These are phyloP conservation scores for Pandion haliaetus DNA, from an alignment of 2,113 vertebrate species.

Conservation along the genomic window DNA sequence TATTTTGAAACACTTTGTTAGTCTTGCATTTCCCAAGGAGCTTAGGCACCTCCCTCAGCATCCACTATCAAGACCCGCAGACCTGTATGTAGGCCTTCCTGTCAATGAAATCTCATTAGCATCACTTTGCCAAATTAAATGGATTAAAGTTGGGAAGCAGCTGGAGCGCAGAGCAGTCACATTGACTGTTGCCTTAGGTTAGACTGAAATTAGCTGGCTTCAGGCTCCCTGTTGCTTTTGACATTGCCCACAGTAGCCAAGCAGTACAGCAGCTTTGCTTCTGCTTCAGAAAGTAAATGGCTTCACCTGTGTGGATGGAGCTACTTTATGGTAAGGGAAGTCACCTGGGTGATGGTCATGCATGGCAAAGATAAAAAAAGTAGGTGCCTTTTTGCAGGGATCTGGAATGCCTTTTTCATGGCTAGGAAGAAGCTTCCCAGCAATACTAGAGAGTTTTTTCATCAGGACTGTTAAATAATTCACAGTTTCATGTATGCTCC, in stretches of 20 bases:
- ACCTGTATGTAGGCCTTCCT: not conserved
- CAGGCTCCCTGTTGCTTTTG: not conserved
- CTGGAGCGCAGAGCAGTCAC: not conserved
- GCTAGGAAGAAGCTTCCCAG: not conserved
- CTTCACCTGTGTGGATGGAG: not conserved
- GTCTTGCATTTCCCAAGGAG: slow-evolving; percentile 15
- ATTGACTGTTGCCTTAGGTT: slow-evolving; percentile 19
- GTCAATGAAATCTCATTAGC: slow-evolving; percentile 50
- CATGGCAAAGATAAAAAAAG: not conserved
- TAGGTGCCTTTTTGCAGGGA: not conserved
- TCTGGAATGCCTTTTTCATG: not conserved
- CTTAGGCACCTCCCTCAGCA: not conserved
- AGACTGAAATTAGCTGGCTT: slow-evolving; percentile 23
- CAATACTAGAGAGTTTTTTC: not conserved
- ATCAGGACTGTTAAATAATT: not conserved
- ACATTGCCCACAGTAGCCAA: not conserved
- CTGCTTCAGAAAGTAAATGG: not conserved
- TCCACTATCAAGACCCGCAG: not conserved
- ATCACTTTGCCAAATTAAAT: slow-evolving; percentile 37
- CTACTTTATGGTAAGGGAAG: not conserved
- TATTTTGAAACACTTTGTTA: not conserved
- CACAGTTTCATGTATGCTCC: not conserved
- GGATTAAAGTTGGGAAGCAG: slow-evolving; percentile 36
- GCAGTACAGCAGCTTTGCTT: not conserved
- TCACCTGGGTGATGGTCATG: not conserved